Evolutionary conservation across 1,140 invertebrate genomes (phyloP).

Genomic region (Drosophila pseudoobscura): DNA sequence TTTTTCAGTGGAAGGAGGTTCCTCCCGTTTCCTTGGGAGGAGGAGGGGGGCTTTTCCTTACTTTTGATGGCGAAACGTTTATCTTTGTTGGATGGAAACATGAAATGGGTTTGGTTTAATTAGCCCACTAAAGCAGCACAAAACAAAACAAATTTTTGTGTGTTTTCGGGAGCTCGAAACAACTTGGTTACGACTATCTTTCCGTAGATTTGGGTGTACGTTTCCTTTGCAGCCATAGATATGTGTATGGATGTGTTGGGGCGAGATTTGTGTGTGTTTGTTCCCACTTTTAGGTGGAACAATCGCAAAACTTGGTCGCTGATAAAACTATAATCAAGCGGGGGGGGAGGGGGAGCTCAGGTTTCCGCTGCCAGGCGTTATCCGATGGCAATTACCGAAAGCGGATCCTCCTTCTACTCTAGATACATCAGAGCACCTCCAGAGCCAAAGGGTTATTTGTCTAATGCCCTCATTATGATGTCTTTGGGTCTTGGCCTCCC

Average conservation of each 20-base stretch:
- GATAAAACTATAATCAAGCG: conserved; percentile 54
- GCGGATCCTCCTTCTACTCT: conserved; percentile 1
- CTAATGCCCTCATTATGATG: conserved; percentile 69
- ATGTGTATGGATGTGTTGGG: conserved; percentile 12
- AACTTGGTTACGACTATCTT: conserved; percentile 24
- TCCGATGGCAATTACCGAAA: conserved; percentile 53
- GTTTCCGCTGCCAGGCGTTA: conserved; percentile 54
- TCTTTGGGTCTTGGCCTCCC: conserved; percentile 34
- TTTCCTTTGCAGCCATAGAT: conserved; percentile 28
- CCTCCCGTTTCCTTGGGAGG: not conserved
- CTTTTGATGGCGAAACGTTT: conserved; percentile 45
- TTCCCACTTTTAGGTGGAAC: conserved; percentile 36
- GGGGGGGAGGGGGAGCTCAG: conserved; percentile 2
- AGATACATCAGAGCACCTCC: not conserved
- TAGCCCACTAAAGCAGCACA: conserved; percentile 60
- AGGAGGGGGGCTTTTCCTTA: conserved; percentile 5
- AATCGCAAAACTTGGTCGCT: conserved; percentile 50
- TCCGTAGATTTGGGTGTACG: conserved; percentile 12
- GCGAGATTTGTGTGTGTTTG: conserved; percentile 3
- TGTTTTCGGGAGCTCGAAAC: conserved; percentile 23
- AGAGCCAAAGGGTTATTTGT: conserved; percentile 47
- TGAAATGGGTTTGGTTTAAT: conserved; percentile 76
- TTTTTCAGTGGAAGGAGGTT: no score
- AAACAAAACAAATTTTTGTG: conserved; percentile 59
- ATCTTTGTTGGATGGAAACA: conserved; percentile 55